A percentile compares a stretch with the other conserved stretches of the same genome.
phyloP scores from a whole-genome alignment of 1,140 invertebrate species.

The Lepidurus packardi region DNA sequence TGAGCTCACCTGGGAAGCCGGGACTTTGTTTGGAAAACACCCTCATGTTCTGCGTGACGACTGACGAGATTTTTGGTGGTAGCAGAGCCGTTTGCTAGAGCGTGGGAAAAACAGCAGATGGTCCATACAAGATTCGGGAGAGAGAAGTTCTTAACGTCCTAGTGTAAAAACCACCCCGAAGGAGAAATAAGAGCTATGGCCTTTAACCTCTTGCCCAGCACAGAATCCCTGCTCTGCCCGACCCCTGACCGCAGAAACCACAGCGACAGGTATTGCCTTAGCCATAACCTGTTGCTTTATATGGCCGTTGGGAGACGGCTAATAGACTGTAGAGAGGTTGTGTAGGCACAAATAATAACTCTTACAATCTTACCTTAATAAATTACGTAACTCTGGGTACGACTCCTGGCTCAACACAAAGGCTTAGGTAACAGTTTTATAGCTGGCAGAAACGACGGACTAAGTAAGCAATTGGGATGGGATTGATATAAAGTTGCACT shows the following conservation, averaged over 20 bases:
- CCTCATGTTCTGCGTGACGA: constrained; percentile 11
- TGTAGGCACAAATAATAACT: background rate
- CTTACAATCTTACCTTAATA: background rate
- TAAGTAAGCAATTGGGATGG: background rate
- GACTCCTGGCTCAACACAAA: too few species aligned
- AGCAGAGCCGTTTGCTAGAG: background rate
- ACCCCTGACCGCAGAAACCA: constrained; percentile 20
- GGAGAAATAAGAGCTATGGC: background rate
- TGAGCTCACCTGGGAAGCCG: background rate
- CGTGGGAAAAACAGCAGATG: constrained; percentile 21
- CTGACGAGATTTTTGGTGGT: background rate
- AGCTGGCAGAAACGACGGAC: background rate
- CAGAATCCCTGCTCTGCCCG: background rate
- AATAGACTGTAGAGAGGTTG: background rate
- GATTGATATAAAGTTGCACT: constrained; percentile 15
- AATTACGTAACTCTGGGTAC: background rate
- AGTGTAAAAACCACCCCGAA: background rate
- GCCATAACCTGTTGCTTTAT: background rate
- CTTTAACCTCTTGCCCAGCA: background rate
- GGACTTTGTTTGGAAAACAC: constrained; percentile 2
- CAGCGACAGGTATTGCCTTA: background rate
- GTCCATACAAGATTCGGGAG: background rate
- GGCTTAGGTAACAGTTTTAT: background rate
- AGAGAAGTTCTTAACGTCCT: background rate
- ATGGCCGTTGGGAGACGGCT: background rate